Evolutionary conservation across 2,113 vertebrate genomes (phyloP), one percentile per base, ranked within the genome.

Genomic region (Nothocercus julius): DNA sequence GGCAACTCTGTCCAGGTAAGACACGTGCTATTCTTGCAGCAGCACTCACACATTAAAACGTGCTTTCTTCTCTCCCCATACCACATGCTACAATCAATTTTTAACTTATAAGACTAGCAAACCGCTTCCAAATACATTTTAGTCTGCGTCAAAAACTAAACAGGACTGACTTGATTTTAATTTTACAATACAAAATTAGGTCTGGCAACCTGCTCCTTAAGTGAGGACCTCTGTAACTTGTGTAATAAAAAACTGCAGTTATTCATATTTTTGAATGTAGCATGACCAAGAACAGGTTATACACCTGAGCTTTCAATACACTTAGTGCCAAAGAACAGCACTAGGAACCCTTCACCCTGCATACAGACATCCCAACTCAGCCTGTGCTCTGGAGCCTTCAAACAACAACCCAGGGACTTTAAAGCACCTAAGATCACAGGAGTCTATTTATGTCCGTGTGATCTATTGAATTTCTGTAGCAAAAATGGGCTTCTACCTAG

Each of bases 101-200:
- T 61, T 51, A 40, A 64, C 17, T 81, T 40, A 14, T n/a, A 45
- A 85, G 3, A 79, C 64, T 15, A 70, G 61, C 10, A n/a, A 30
- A 44, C 56, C 70, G 51, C 81, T 93, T 81, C 64, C 64, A 91
- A 80, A 83, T 11, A 87, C 47, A 86, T 27, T 69, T 87, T 30
- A 63, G 85, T 78, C 68, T 70, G 64, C 49, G 8, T 32, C 56
- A 74, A 75, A 87, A 91, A 34, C 14, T 47, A 42, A 96, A 59
- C 11, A 61, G 14, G 18, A 36, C 67, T 24, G 83, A 25, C 32
- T 7, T 61, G 38, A 11, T 79, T 88, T 82, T 24, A 56, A 17
- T 45, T 56, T 25, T 78, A 36, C 42, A 75, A 25, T 32, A 86
- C 82, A 73, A 12, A 95, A 74, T 18, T 15, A 67, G 11, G 64